Evolutionary conservation across 2,797 vertebrate species (phyloP).

Genomic region (Pangasius krempfi): DNA sequence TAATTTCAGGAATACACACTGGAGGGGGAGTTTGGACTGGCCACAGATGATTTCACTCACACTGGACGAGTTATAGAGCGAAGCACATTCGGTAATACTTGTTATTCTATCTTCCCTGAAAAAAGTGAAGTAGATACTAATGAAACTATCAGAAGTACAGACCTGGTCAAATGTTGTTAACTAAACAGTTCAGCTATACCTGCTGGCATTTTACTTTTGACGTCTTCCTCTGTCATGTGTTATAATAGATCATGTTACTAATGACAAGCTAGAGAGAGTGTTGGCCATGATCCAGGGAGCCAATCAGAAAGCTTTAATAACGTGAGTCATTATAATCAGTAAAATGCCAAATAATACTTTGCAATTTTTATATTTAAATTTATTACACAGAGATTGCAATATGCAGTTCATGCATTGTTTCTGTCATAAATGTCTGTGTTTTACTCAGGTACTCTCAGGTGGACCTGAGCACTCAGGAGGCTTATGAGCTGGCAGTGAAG

Average conservation of each 20-base stretch:
- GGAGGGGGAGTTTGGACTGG: constrained; percentile 85
- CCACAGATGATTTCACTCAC: constrained; percentile 86
- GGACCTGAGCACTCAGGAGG: constrained; percentile 88
- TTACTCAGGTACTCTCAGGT: constrained; percentile 82
- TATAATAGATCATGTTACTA: constrained; percentile 85
- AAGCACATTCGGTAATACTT: constrained; percentile 85
- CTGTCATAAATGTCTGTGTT: neutral
- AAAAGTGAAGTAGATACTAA: neutral
- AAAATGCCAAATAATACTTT: neutral
- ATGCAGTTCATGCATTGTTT: neutral
- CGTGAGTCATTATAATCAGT: constrained; percentile 70
- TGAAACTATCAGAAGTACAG: neutral
- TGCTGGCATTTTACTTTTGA: constrained; percentile 3
- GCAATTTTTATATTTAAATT: neutral
- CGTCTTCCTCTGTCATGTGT: neutral
- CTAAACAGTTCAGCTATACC: neutral
- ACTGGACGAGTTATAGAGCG: constrained; percentile 84
- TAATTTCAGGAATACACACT: constrained; percentile 85
- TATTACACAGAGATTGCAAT: neutral
- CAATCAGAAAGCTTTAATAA: constrained; percentile 89
- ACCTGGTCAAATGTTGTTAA: neutral
- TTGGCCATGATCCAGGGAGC: constrained; percentile 88
- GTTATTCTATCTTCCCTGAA: neutral
- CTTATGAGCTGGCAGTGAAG: constrained; percentile 87
- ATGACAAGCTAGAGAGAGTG: constrained; percentile 87